Evolutionary conservation across 2,797 vertebrate genomes (phyloP).

Genomic region (Streptopelia turtur): DNA sequence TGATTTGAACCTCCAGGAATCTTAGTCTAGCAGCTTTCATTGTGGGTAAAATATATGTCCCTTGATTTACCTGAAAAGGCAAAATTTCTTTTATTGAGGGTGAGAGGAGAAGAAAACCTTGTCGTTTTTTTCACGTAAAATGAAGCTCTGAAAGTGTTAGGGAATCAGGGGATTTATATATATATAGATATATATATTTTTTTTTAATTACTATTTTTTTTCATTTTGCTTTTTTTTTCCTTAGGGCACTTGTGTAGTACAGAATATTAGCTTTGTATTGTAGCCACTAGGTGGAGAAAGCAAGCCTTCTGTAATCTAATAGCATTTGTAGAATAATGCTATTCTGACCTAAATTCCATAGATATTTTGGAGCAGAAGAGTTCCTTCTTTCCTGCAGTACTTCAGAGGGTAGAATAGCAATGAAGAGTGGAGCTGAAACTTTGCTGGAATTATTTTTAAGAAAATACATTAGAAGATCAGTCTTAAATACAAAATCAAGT

Average conservation of each 20-base stretch:
- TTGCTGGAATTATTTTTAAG: neutral
- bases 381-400: neutral
- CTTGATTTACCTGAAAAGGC: neutral
- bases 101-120: neutral
- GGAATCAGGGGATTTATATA: neutral
- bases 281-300: conserved; percentile 80
- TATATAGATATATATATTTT: neutral
- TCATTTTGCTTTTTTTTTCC: neutral
- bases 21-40: neutral
- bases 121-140: neutral
- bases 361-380: neutral
- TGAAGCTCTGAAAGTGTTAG: neutral
- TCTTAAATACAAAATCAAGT: neutral
- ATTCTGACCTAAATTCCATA: conserved; percentile 54
- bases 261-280: conserved; percentile 20
- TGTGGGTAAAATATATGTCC: neutral
- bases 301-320: conserved; percentile 69
- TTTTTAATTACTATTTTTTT: neutral
- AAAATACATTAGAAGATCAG: neutral
- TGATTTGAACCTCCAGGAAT: neutral
- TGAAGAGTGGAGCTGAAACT: neutral
- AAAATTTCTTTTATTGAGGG: neutral
- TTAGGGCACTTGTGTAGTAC: neutral
- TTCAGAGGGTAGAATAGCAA: neutral
- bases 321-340: neutral